Evolutionary conservation across 1,140 invertebrate species (phyloP).

Genomic region (Ctenoplectra terminalis): DNA sequence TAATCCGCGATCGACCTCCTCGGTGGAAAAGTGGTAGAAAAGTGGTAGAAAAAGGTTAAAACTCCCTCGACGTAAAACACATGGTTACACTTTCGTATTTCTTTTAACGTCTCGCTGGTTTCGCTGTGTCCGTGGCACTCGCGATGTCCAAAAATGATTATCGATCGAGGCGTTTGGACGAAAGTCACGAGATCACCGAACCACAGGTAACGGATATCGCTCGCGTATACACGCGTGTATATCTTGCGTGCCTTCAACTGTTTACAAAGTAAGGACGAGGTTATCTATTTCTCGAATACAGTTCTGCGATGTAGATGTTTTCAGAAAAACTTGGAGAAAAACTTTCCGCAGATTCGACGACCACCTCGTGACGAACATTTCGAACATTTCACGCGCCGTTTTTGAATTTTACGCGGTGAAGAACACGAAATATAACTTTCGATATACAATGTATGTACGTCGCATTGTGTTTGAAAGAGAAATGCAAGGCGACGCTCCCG

Average conservation of each 20-base stretch:
- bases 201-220: background rate
- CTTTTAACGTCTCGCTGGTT: background rate
- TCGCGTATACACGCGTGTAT: background rate
- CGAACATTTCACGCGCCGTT: background rate
- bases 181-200: background rate
- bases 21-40: too few species aligned
- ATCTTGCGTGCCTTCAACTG: background rate
- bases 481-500: background rate
- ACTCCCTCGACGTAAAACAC: background rate
- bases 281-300: background rate
- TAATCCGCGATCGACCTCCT: background rate
- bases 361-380: too few species aligned
- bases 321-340: background rate
- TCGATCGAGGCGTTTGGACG: background rate
- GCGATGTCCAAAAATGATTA: background rate
- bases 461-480: background rate
- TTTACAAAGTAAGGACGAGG: constrained; percentile 18
- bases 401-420: background rate
- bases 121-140: background rate
- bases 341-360: background rate
- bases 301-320: too few species aligned
- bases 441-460: too few species aligned
- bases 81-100: background rate
- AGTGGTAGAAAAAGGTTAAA: background rate
- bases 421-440: background rate